Evolutionary conservation across 2,797 vertebrate genomes (phyloP).

Genomic region (Mormyrops attenuatus): DNA sequence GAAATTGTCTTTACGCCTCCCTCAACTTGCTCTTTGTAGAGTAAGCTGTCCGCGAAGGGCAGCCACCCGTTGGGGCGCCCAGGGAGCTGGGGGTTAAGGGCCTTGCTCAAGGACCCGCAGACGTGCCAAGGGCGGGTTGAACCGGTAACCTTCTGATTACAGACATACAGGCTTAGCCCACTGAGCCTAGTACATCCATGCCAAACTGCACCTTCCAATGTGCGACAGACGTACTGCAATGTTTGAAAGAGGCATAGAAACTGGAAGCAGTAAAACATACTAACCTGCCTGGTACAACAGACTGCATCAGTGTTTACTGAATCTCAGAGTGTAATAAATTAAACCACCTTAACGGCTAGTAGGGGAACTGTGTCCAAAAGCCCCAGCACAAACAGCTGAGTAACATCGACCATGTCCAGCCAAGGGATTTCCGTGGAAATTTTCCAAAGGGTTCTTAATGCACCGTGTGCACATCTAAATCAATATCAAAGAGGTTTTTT

Average conservation of each 20-base stretch:
- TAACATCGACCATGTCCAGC: neutral
- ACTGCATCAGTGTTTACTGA: neutral
- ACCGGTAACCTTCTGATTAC: too few relatives aligned
- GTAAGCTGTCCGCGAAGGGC: too few relatives aligned
- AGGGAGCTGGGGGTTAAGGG: too few relatives aligned
- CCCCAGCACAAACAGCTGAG: neutral
- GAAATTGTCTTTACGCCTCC: too few relatives aligned
- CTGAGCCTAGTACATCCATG: neutral
- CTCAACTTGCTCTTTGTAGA: too few relatives aligned
- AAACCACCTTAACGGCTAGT: constrained; percentile 5
- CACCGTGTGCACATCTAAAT: neutral
- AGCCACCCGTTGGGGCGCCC: too few relatives aligned
- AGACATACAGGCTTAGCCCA: too few relatives aligned
- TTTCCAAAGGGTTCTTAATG: neutral
- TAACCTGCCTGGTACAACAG: neutral
- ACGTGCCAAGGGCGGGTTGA: too few relatives aligned
- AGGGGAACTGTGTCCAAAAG: neutral
- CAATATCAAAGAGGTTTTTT: neutral
- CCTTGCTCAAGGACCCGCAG: too few relatives aligned
- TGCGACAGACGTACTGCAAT: neutral
- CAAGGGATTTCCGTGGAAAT: neutral
- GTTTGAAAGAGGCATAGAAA: neutral
- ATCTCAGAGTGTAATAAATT: constrained; percentile 18
- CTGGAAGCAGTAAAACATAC: neutral
- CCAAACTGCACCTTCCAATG: neutral